Evolutionary conservation across 2,888 invertebrate genomes (phyloP), one percentile per base, ranked within the genome.

Genomic region (Aporophyla nigra): DNA sequence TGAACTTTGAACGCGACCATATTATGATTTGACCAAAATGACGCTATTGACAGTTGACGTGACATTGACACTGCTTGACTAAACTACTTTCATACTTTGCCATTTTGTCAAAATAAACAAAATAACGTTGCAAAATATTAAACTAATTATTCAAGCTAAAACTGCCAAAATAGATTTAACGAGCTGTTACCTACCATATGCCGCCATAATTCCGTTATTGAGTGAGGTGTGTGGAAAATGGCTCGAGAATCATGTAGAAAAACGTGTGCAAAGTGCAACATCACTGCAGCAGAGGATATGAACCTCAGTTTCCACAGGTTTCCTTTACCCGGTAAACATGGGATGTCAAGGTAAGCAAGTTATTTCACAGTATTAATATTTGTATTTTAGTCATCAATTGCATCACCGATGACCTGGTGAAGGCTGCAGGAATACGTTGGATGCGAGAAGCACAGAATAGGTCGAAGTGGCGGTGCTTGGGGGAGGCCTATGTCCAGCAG

Each of bases 321-420:
- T 56, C 72, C 72, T 24, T 72, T 72, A 49, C 72, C 72, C n/a
- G 72, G 72, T 24, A 72, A 69, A 69, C 56, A 56, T 69, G 72
- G 70, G 6, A 24, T 69, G n/a, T 49, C 54, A 49, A 72, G 72
- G 72, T 72, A 21, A 14, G 1, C 27, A 27, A 58, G n/a, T 9
- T 27, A 58, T 16, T 27, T 58, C 1, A 58, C 16, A 27, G 49
- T 58, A n/a, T n/a, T n/a, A n/a, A n/a, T n/a, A n/a, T n/a, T n/a
- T n/a, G n/a, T n/a, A n/a, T n/a, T n/a, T n/a, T n/a, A n/a, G n/a
- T n/a, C n/a, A n/a, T n/a, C n/a, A n/a, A n/a, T n/a, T n/a, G n/a
- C n/a, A n/a, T n/a, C n/a, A n/a, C n/a, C n/a, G n/a, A n/a, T n/a
- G n/a, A n/a, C n/a, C n/a, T n/a, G n/a, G n/a, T n/a, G n/a, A n/a